Evolutionary conservation across 2,113 vertebrate species (phyloP).

Genomic region (Dasyprocta punctata): DNA sequence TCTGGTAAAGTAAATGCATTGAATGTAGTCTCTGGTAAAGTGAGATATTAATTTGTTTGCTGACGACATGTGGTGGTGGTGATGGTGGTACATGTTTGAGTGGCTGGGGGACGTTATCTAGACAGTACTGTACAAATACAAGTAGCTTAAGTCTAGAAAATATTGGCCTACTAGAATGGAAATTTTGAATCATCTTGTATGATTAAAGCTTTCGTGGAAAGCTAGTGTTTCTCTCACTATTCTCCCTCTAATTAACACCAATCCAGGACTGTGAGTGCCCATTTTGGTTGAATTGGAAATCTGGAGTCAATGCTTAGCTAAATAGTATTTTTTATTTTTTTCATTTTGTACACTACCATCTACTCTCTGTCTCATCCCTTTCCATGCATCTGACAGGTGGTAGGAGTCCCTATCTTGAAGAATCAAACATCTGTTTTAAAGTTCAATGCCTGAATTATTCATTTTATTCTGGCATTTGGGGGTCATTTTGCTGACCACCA

Average conservation of each 20-base stretch:
- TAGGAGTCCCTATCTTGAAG: constrained; percentile 38
- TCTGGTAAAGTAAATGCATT: too few species aligned
- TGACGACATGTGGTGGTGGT: neutral
- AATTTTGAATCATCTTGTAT: constrained; percentile 31
- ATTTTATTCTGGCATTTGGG: constrained; percentile 60
- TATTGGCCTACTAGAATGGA: neutral
- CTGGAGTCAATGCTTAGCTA: constrained; percentile 17
- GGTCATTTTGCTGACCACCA: constrained; percentile 73
- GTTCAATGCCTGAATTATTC: constrained; percentile 61
- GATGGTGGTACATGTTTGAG: neutral
- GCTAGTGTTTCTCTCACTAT: neutral
- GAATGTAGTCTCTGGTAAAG: neutral
- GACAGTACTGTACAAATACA: neutral
- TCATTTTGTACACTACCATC: neutral
- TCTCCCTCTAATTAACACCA: constrained; percentile 45
- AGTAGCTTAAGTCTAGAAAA: constrained; percentile 26
- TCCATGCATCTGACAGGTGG: constrained; percentile 58
- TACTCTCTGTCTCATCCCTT: constrained; percentile 52
- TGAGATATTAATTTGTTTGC: neutral
- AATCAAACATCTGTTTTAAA: constrained; percentile 74
- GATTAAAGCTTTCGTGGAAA: constrained; percentile 43
- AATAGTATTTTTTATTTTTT: neutral
- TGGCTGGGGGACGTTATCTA: neutral
- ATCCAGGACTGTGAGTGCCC: neutral
- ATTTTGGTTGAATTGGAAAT: constrained; percentile 59